Percentiles rank a stretch among this genome's conserved stretches.
Conservation (phyloP, 2,797 vertebrate genomes). For the Sebastes aleutianus region DNA sequence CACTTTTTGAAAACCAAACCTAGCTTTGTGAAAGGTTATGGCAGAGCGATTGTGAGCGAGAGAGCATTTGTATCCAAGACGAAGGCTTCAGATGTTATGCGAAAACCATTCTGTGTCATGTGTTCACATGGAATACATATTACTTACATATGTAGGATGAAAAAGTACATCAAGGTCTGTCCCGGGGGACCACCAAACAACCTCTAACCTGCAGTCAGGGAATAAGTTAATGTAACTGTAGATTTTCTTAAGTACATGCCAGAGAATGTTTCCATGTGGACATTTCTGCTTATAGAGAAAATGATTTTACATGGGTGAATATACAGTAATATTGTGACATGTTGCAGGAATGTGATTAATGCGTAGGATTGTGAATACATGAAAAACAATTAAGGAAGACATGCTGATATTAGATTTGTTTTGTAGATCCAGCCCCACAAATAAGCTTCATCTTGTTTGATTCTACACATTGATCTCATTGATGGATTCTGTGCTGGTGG, state of each 20-base stretch:
- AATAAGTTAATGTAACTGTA: conserved; percentile 79
- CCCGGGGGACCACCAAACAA: conserved; percentile 75
- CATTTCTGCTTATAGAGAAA: conserved; percentile 52
- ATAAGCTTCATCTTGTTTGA: background rate
- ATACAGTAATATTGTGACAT: conserved; percentile 12
- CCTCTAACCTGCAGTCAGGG: conserved; percentile 73
- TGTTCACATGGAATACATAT: conserved; percentile 81
- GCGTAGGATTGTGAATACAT: conserved; percentile 5
- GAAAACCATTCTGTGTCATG: conserved; percentile 77
- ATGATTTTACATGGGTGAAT: conserved; percentile 36
- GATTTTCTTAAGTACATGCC: conserved; percentile 78
- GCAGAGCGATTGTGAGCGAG: conserved; percentile 63
- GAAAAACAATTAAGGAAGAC: background rate
- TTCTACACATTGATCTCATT: background rate
- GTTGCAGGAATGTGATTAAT: conserved; percentile 7
- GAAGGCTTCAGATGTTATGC: conserved; percentile 71
- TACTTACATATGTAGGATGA: conserved; percentile 81
- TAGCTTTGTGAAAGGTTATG: conserved; percentile 51
- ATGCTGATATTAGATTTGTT: background rate
- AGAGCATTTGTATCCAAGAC: conserved; percentile 66
- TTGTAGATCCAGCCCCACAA: background rate
- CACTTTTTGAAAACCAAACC: conserved; percentile 43
- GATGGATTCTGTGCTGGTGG: conserved; percentile 7
- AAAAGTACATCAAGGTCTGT: conserved; percentile 73
- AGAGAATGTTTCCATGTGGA: conserved; percentile 72